Evolutionary conservation across 2,113 vertebrate species (phyloP).

Genomic region (Oryzias javanicus): DNA sequence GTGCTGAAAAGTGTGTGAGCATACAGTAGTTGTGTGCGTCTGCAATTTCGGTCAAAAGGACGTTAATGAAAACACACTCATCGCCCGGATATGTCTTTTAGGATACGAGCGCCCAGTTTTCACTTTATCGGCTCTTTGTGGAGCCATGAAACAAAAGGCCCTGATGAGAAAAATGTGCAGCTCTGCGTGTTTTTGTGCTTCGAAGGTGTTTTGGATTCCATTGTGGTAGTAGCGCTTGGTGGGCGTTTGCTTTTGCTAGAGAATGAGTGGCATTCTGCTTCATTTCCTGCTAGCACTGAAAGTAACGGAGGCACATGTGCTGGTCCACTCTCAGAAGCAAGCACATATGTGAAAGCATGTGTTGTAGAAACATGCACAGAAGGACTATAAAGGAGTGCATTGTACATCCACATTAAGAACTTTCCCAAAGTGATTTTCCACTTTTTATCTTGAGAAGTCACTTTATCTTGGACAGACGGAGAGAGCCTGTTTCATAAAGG

Average conservation of each 20-base stretch:
- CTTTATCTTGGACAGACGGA: too few species aligned
- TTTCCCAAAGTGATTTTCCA: constrained; percentile 2
- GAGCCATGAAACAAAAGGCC: constrained; percentile 27
- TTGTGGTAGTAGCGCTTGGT: constrained; percentile 50
- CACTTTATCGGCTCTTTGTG: constrained; percentile 27
- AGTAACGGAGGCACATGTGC: constrained; percentile 50
- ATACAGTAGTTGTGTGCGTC: constrained; percentile 16
- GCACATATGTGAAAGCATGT: constrained; percentile 22
- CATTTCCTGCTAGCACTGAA: constrained; percentile 70
- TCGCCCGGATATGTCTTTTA: not conserved
- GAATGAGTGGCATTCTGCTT: constrained; percentile 77
- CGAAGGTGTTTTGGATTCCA: constrained; percentile 48
- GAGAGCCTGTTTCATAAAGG: too few species aligned
- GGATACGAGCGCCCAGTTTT: constrained; percentile 16
- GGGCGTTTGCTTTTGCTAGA: constrained; percentile 63
- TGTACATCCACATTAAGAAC: not conserved
- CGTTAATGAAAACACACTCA: constrained; percentile 39
- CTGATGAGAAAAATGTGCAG: constrained; percentile 4
- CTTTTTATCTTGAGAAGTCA: too few species aligned
- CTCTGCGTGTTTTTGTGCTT: constrained; percentile 15
- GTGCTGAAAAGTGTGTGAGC: constrained; percentile 2
- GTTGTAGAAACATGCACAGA: not conserved
- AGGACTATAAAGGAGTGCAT: not conserved
- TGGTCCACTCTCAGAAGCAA: constrained; percentile 15
- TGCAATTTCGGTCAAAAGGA: constrained; percentile 33